A percentile compares a stretch with the other conserved stretches of the same genome.
Evolutionary conservation across 1,140 invertebrate genomes (phyloP).

Genomic region (Drosophila gunungcola): DNA sequence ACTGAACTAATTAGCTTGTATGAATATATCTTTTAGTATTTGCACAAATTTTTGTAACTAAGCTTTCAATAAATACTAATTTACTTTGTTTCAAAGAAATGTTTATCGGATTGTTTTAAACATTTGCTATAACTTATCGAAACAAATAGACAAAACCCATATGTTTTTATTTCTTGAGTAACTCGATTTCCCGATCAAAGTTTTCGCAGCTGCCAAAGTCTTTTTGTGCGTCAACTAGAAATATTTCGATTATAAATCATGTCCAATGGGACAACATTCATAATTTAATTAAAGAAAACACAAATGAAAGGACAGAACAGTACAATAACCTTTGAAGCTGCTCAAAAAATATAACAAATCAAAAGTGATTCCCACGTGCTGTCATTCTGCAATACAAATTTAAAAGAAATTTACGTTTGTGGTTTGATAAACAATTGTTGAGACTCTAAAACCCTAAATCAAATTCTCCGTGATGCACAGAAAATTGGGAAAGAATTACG

Average conservation of each 20-base stretch:
- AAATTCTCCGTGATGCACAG: neutral
- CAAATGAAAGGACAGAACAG: neutral
- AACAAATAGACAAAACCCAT: constrained; percentile 16
- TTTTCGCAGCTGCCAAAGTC: constrained; percentile 41
- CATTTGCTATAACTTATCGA: constrained; percentile 5
- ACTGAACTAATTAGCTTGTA: no score
- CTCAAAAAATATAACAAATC: constrained; percentile 9
- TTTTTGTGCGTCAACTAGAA: constrained; percentile 42
- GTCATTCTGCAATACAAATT: constrained; percentile 1
- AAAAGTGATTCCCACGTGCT: constrained; percentile 25
- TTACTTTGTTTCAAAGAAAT: neutral
- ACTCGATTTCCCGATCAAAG: constrained; percentile 32
- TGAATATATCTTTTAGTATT: neutral
- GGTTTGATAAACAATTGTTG: constrained; percentile 1
- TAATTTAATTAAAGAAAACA: neutral
- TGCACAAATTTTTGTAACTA: no score
- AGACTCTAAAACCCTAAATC: constrained; percentile 3
- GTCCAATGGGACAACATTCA: constrained; percentile 5
- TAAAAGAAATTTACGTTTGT: neutral
- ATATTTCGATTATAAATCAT: constrained; percentile 25
- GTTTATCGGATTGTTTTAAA: neutral
- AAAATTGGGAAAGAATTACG: constrained; percentile 25
- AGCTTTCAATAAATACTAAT: no score
- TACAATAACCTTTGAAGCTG: constrained; percentile 6
- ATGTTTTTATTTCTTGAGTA: constrained; percentile 31